Base-by-base conservation (phyloP, 2,113 vertebrate species). In the Plecotus auritus region DNA sequence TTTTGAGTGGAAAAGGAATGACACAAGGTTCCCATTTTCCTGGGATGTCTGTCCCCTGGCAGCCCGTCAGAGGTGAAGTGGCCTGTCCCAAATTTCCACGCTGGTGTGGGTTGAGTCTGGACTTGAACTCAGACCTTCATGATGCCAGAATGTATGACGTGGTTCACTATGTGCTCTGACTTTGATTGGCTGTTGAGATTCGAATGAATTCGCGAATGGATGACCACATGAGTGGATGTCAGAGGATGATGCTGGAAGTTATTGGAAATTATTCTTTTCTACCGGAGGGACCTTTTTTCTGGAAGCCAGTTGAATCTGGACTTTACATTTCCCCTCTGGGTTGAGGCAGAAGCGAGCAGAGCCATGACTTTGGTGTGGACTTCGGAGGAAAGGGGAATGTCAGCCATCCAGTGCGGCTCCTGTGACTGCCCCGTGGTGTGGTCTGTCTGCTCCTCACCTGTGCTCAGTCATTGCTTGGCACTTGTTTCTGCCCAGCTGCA, bases 311-410 rank as follows among this genome's bases (percentile, higher is more conserved):
- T 51, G 54, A 78, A 61, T 76, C 61, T 67, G 32, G 51, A 90
- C 5, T 61, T 74, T 70, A 26, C 23, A 42, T 92, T 73, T 87
- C 42, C 72, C 12, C 20, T 20, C 45, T 42, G 49, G 23, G 16
- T 32, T 69, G 69, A 77, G 47, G 54, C 76, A 64, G 23, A 35
- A 40, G 35, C 26, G 0, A 78, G 40, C 35, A 81, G 1, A 66
- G 22, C 28, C 26, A 0, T 35, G 74, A 42, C 67, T n/a, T 45
- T 9, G 14, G 3, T 64, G 77, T 67, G 35, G 7, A 37, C 14
- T 42, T 30, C 0, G 2, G 22, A 14, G 40, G 12, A 22, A 22
- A 37, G 54, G 0, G 7, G 22, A 30, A 9, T 17, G 13, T 2
- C 22, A 64, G 32, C 14, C 2, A 1, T 54, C 40, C 30, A 12